Evolutionary conservation across 2,113 vertebrate species (phyloP), one percentile per base, ranked within the genome.

Genomic region (Lophius piscatorius): DNA sequence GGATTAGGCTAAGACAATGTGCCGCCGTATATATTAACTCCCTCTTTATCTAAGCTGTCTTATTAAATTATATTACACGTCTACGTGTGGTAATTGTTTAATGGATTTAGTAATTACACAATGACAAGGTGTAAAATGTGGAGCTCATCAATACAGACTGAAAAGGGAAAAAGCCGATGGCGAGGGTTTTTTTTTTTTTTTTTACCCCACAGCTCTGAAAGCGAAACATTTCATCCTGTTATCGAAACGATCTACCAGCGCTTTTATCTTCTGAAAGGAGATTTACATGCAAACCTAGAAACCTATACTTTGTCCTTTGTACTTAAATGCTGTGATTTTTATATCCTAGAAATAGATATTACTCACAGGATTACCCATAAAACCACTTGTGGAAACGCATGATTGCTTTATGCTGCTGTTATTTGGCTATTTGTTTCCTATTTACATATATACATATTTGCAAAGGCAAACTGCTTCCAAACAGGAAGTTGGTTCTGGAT

Each of bases 1-100:
- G 84, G 81, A 78, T 85, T 85, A 86, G 34, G 38, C 50, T 44
- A 62, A 73, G 34, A 80, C 57, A 80, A 82, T 78, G 58, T 17
- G 54, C 54, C 22, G n/a, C n/a, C n/a, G n/a, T 64, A 66, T 62
- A 61, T 45, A 46, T 60, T 55, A 72, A 41, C 45, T 68, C 39
- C 51, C 38, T 36, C 61, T 69, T 77, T 75, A 75, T 83, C 78
- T 63, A 42, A 63, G 45, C 59, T 74, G 76, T 60, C 63, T 69
- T 55, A 74, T 71, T 76, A 74, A 75, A 78, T 76, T 64, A 59
- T 48, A 47, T 17, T 49, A 47, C 72, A 60, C 14, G 41, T 47
- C 56, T 82, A 63, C 35, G 40, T 69, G 54, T 40, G 38, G 62
- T 64, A 75, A 82, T 69, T 72, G 57, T 62, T 58, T 81, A 81